phyloP scores from a whole-genome alignment of 2,113 vertebrate species.

The Ctenomys sociabilis region DNA sequence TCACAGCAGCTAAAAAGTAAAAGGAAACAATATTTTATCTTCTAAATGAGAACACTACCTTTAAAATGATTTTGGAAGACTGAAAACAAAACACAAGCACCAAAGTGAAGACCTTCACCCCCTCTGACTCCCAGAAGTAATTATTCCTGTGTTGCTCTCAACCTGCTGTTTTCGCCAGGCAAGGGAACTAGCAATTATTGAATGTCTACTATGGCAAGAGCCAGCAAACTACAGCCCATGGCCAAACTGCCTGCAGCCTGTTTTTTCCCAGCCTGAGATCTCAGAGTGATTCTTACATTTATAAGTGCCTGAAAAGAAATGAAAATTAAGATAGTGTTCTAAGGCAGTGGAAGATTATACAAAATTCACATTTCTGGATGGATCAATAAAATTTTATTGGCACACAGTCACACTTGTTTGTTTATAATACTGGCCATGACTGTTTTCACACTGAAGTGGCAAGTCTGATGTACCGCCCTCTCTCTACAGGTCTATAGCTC shows the following conservation, averaged over 20 bases:
- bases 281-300: neutral
- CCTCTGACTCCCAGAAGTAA: neutral
- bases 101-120: neutral
- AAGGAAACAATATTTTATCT: neutral
- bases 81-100: neutral
- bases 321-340: neutral
- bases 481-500: neutral
- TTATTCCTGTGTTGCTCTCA: neutral
- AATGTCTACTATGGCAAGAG: neutral
- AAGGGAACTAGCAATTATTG: neutral
- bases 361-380: neutral
- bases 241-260: neutral
- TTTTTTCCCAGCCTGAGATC: neutral
- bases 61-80: conserved; percentile 30
- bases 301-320: neutral
- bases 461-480: neutral
- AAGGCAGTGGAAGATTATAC: neutral
- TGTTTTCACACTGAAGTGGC: neutral
- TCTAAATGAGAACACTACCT: neutral
- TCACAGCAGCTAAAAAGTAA: neutral
- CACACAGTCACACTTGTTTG: neutral
- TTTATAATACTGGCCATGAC: neutral
- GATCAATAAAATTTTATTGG: neutral
- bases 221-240: neutral
- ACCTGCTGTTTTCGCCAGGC: neutral